These are phyloP conservation scores for Megaptera novaeangliae DNA, from an alignment of 2,113 vertebrate species.

Conservation along the genomic window DNA sequence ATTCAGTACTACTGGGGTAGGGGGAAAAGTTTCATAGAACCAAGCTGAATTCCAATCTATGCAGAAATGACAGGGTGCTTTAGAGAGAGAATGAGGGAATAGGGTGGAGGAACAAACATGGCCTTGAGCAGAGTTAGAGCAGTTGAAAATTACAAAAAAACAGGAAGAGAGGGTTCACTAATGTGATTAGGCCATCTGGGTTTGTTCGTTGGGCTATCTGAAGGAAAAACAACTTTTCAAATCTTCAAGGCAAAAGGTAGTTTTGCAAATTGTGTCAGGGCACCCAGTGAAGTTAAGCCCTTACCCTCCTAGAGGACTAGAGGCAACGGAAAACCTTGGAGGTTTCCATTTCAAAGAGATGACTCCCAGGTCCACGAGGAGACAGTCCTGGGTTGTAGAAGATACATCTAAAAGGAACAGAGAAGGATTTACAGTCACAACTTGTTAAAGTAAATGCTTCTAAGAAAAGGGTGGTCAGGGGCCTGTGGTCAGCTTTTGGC, in stretches of 20 bases:
- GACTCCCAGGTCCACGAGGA: not conserved
- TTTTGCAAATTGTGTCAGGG: not conserved
- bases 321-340: not conserved
- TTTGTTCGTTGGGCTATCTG: not conserved
- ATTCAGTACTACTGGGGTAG: fast-evolving
- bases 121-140: not conserved
- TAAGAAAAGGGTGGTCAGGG: not conserved
- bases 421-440: not conserved
- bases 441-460: not conserved
- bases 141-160: not conserved
- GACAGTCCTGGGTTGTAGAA: not conserved
- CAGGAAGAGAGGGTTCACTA: not conserved
- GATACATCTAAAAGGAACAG: not conserved
- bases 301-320: not conserved
- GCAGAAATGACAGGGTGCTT: not conserved
- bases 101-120: not conserved
- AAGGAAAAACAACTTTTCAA: not conserved
- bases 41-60: not conserved
- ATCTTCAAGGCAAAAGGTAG: not conserved
- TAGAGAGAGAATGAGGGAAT: not conserved
- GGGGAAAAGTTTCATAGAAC: not conserved
- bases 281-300: not conserved
- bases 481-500: not conserved
- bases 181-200: not conserved
- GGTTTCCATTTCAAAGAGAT: not conserved